A percentile compares a stretch with the other conserved stretches of the same genome.
phyloP scores from a whole-genome alignment of 2,113 vertebrate species.

The Otolemur garnettii region DNA sequence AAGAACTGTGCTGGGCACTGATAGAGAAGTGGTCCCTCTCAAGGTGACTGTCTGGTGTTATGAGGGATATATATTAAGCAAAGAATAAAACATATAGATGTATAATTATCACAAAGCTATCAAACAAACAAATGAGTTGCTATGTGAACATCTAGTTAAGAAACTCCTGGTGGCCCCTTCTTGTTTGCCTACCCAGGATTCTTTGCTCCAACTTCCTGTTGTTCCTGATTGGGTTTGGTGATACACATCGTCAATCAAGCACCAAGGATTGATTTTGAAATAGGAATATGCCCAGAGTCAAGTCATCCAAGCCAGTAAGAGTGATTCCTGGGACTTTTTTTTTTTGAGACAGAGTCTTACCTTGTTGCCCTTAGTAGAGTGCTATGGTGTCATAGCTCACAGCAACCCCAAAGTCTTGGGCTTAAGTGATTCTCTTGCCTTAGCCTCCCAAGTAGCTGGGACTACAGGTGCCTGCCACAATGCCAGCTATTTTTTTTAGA shows the following conservation, averaged over 20 bases:
- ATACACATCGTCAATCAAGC: neutral
- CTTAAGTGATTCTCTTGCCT: too few species aligned
- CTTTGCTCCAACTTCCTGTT: neutral
- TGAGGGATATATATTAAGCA: neutral
- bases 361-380: too few species aligned
- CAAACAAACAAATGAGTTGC: neutral
- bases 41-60: neutral
- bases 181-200: neutral
- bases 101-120: neutral
- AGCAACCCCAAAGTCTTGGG: too few species aligned
- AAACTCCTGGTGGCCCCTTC: neutral
- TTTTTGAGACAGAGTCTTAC: neutral
- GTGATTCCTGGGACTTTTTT: neutral
- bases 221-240: neutral
- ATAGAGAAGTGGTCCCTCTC: neutral
- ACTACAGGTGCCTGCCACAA: too few species aligned
- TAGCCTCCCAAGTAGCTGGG: too few species aligned
- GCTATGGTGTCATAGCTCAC: too few species aligned
- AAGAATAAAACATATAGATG: neutral
- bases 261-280: neutral
- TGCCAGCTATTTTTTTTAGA: too few species aligned
- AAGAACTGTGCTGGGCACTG: neutral
- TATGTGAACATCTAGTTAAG: neutral
- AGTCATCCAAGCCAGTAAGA: neutral
- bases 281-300: neutral